Evolutionary conservation across 1,140 invertebrate species (phyloP), one percentile per base, ranked within the genome.

Genomic region (Leptinotarsa texana): DNA sequence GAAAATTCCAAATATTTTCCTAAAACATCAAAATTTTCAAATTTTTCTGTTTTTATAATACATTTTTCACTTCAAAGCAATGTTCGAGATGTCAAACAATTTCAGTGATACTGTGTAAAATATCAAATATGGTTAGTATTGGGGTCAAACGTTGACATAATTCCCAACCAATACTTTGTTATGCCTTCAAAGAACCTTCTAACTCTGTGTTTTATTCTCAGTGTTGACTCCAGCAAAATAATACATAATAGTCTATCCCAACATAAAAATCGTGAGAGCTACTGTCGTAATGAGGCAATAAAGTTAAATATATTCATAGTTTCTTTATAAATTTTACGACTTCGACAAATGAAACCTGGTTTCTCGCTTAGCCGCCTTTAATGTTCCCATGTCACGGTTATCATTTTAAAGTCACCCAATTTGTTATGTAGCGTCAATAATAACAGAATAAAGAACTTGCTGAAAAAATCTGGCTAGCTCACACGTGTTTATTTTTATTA

Each of bases 251-350:
- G 71, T 42, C 22, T 73, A 42, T 73, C 63, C 62, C 24, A 42
- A 73, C 71, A 73, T 73, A 73, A 73, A 73, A 73, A 73, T 73
- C 63, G 17, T 73, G 71, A 62, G 66, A 73, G 71, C 71, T 73
- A 73, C 71, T 73, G 71, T 65, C 71, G 63, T 73, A 73, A 73
- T 73, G 51, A 73, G 71, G 71, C 22, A 66, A 65, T 73, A 73
- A 73, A 73, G 18, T 42, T 73, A 73, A 73, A 73, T 73, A 73
- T 73, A 73, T 73, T 73, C 71, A 73, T 73, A 73, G 71, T 73
- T 73, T 49, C 61, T 73, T 73, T 73, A 73, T 5, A 61, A 65
- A 27, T 63, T 73, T 73, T 73, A 73, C 33, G 71, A 65, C 62
- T 65, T 18, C 61, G 24, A 73, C 71, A 73, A 73, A 73, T 73